Conservation (phyloP, 2,113 vertebrate species). For the Emydura subglobosa region DNA sequence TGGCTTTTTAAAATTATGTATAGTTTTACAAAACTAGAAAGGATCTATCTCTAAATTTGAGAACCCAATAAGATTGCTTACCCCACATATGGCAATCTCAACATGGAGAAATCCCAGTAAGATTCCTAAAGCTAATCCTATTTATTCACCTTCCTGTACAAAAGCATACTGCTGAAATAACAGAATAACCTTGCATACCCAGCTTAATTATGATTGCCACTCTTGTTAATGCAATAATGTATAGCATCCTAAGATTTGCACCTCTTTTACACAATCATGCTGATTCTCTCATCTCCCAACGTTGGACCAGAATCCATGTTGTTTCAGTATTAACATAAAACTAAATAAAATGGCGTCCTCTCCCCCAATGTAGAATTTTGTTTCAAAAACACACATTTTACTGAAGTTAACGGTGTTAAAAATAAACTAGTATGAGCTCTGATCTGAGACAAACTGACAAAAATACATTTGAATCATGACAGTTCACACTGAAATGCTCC, state of each 20-base stretch:
- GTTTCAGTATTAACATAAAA: constrained; percentile 23
- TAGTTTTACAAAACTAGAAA: background rate
- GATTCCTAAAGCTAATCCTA: constrained; percentile 67
- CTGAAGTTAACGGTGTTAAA: background rate
- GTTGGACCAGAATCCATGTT: background rate
- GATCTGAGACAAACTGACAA: constrained; percentile 24
- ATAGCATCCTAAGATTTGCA: background rate
- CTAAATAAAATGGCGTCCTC: background rate
- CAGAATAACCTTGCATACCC: background rate
- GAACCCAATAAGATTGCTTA: constrained; percentile 79
- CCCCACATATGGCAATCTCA: no score
- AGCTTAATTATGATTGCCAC: background rate
- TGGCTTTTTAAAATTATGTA: background rate
- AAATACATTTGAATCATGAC: background rate
- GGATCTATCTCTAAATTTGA: constrained; percentile 76
- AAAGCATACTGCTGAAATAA: background rate
- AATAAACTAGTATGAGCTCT: constrained; percentile 27
- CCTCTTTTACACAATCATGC: background rate
- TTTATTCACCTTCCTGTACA: constrained; percentile 13
- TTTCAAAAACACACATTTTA: background rate
- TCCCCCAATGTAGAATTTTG: background rate
- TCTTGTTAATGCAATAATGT: background rate
- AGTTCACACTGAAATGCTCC: constrained; percentile 26
- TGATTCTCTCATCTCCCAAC: background rate
- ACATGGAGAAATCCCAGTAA: constrained; percentile 65